These are phyloP conservation scores for Nannospalax galili DNA, from an alignment of 2,113 vertebrate species.

Conservation along the genomic window DNA sequence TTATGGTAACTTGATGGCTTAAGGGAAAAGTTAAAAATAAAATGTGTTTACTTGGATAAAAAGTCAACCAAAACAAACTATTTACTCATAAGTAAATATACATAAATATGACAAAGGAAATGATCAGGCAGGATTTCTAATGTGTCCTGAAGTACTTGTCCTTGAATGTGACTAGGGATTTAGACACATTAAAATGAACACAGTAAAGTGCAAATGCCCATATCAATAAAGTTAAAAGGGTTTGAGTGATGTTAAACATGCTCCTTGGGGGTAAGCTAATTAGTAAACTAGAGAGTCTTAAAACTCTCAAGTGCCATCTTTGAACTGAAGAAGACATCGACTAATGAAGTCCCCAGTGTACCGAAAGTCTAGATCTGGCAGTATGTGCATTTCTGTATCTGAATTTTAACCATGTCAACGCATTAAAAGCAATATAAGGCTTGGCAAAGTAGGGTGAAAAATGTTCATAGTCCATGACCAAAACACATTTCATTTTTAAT, in stretches of 20 bases:
- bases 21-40: slow-evolving; percentile 37
- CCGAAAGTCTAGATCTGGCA: slow-evolving; percentile 79
- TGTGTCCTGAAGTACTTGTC: slow-evolving; percentile 72
- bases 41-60: slow-evolving; percentile 39
- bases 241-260: slow-evolving; percentile 85
- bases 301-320: slow-evolving; percentile 86
- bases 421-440: slow-evolving; percentile 60
- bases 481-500: slow-evolving; percentile 46
- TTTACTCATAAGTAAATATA: slow-evolving; percentile 65
- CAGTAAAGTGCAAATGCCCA: slow-evolving; percentile 77
- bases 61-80: slow-evolving; percentile 69
- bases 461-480: neutral
- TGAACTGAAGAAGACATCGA: slow-evolving; percentile 87
- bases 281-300: slow-evolving; percentile 88
- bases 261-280: slow-evolving; percentile 87
- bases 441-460: slow-evolving; percentile 34
- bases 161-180: slow-evolving; percentile 79
- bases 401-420: slow-evolving; percentile 82
- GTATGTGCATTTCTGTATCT: slow-evolving; percentile 61
- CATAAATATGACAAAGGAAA: slow-evolving; percentile 66
- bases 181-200: slow-evolving; percentile 75
- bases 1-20: slow-evolving; percentile 58
- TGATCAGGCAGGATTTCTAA: slow-evolving; percentile 47
- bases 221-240: slow-evolving; percentile 85
- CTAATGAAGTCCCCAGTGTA: slow-evolving; percentile 88